Percentiles rank a stretch among this genome's conserved stretches.
Evolutionary conservation across 2,797 vertebrate genomes (phyloP).

Genomic region (Microctenopoma steveboyesi): DNA sequence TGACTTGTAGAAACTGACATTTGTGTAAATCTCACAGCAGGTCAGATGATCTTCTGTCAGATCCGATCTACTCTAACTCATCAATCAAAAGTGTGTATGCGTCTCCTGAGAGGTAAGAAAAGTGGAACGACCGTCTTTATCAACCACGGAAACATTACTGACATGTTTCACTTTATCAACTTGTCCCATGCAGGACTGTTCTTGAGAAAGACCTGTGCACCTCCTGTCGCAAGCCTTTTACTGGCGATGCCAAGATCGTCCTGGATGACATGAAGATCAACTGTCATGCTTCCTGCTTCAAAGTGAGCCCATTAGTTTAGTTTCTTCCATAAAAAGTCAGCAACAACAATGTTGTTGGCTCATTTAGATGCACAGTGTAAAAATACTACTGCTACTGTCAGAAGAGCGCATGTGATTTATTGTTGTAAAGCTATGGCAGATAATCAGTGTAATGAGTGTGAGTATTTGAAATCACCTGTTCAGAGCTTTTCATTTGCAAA

Average conservation of each 20-base stretch:
- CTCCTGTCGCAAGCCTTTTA: slow-evolving; percentile 90
- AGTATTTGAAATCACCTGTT: not conserved
- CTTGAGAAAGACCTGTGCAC: slow-evolving; percentile 93
- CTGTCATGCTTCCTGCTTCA: slow-evolving; percentile 95
- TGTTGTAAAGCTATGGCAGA: no score
- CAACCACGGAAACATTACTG: not conserved
- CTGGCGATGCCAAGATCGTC: slow-evolving; percentile 91
- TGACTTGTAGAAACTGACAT: slow-evolving; percentile 26
- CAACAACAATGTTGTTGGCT: not conserved
- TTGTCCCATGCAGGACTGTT: slow-evolving; percentile 79
- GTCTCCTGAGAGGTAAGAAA: slow-evolving; percentile 83
- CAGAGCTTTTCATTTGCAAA: not conserved
- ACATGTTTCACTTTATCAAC: not conserved
- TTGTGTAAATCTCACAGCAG: slow-evolving; percentile 44
- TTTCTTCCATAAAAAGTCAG: not conserved
- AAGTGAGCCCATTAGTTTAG: slow-evolving; percentile 80
- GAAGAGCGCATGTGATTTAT: no score
- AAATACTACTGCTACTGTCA: no score
- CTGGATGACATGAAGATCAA: slow-evolving; percentile 93
- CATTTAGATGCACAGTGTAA: not conserved
- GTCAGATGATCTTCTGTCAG: slow-evolving; percentile 51
- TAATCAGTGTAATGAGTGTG: no score
- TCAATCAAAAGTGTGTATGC: slow-evolving; percentile 63
- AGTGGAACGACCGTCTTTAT: not conserved
- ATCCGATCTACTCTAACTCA: slow-evolving; percentile 52